Evolutionary conservation across 2,797 vertebrate genomes (phyloP).

Genomic region (Holocentrus rufus): DNA sequence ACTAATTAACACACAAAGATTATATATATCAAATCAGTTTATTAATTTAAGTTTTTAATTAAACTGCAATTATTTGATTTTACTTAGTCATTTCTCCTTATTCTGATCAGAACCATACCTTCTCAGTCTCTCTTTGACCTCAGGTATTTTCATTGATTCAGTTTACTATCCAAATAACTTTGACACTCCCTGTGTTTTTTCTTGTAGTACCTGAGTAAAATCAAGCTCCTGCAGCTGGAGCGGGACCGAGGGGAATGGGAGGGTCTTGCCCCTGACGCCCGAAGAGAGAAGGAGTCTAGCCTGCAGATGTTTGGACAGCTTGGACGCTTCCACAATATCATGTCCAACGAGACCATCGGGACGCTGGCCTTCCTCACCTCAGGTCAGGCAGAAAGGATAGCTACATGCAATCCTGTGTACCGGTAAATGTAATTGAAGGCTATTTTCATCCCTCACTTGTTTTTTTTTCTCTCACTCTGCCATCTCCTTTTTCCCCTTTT

Average conservation of each 20-base stretch:
- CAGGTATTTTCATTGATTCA: not conserved
- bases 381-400: conserved; percentile 78
- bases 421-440: not conserved
- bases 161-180: not conserved
- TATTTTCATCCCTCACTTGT: not conserved
- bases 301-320: conserved; percentile 98
- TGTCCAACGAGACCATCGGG: conserved; percentile 99
- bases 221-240: conserved; percentile 97
- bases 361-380: conserved; percentile 97
- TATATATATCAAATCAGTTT: not conserved
- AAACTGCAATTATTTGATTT: not conserved
- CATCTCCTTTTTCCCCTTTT: not conserved
- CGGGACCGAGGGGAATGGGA: conserved; percentile 96
- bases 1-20: no score
- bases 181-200: conserved; percentile 35
- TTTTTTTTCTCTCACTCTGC: not conserved
- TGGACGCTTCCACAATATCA: conserved; percentile 98
- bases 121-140: not conserved
- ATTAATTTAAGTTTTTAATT: no score
- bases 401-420: not conserved
- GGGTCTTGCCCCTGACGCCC: conserved; percentile 86
- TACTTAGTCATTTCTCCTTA: not conserved
- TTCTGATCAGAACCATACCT: not conserved
- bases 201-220: conserved; percentile 95
- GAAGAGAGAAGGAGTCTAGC: conserved; percentile 94